Percentiles rank a stretch among this genome's conserved stretches.
These are phyloP conservation scores for Hemibates koningsi DNA, from an alignment of 2,113 vertebrate genomes.

Conservation along the genomic window DNA sequence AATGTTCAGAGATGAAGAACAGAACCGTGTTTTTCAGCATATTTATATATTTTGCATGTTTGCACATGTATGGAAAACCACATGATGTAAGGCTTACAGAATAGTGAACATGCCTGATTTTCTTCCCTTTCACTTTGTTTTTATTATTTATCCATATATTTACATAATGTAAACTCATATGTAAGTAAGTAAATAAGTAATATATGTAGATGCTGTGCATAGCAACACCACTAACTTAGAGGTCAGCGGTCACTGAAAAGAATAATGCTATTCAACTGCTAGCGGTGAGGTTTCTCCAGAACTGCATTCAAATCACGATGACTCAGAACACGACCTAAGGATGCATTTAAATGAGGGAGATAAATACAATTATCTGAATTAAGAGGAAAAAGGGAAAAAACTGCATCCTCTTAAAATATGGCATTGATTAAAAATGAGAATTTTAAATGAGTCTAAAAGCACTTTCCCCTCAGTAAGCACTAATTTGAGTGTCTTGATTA, in stretches of 20 bases:
- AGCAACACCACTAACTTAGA: neutral
- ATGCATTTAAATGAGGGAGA: neutral
- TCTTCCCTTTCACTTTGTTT: neutral
- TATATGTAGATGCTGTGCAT: neutral
- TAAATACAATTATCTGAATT: neutral
- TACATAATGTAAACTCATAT: neutral
- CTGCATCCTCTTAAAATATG: neutral
- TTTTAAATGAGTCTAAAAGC: neutral
- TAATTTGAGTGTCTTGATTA: neutral
- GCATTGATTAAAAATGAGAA: neutral
- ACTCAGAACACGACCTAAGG: neutral
- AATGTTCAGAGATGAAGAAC: neutral
- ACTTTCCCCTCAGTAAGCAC: neutral
- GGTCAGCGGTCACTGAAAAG: neutral
- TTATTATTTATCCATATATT: neutral
- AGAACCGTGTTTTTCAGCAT: neutral
- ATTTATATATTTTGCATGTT: neutral
- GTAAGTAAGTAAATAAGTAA: neutral
- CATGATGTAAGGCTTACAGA: neutral
- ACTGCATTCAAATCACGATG: neutral
- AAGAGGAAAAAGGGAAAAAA: neutral
- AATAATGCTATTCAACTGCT: neutral
- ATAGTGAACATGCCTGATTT: neutral
- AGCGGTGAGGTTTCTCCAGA: neutral
- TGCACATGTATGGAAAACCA: neutral